Conservation (phyloP, 92 coral and sea anemone species). For the Paragorgia papillata region DNA sequence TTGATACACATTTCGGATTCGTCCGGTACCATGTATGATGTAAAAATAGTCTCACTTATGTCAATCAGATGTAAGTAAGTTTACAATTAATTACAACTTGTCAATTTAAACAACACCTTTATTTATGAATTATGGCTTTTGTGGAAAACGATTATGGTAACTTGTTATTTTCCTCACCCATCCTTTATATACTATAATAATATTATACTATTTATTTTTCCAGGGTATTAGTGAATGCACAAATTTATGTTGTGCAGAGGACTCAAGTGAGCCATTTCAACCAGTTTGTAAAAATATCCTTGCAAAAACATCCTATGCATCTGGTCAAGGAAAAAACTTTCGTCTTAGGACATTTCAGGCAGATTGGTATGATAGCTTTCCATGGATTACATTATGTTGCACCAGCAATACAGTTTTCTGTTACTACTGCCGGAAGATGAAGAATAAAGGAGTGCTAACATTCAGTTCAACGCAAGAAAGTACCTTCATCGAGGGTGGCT, state of each 20-base stretch:
- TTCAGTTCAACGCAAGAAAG: conserved; percentile 21
- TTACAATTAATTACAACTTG: too few species aligned
- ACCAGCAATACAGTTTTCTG: conserved; percentile 2
- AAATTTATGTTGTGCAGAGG: too few species aligned
- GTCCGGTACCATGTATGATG: too few species aligned
- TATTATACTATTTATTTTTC: too few species aligned
- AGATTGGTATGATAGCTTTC: conserved; percentile 22
- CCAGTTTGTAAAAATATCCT: conserved; percentile 23
- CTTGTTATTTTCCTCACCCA: background rate
- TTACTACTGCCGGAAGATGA: conserved; percentile 16
- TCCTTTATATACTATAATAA: too few species aligned
- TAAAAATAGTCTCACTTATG: too few species aligned
- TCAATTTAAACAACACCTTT: too few species aligned
- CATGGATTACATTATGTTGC: conserved; percentile 17
- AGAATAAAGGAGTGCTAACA: conserved; percentile 1
- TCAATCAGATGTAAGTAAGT: too few species aligned
- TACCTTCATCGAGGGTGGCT: conserved; percentile 10
- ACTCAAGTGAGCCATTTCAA: conserved; percentile 31
- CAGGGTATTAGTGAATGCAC: too few species aligned
- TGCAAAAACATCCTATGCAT: conserved; percentile 6
- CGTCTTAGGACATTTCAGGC: conserved; percentile 26
- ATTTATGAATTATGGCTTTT: too few species aligned
- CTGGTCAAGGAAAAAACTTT: conserved; percentile 24
- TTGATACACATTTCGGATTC: too few species aligned
- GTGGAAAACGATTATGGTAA: background rate